Evolutionary conservation across 2,113 vertebrate species (phyloP).

Genomic region (Oceanodroma tethys): DNA sequence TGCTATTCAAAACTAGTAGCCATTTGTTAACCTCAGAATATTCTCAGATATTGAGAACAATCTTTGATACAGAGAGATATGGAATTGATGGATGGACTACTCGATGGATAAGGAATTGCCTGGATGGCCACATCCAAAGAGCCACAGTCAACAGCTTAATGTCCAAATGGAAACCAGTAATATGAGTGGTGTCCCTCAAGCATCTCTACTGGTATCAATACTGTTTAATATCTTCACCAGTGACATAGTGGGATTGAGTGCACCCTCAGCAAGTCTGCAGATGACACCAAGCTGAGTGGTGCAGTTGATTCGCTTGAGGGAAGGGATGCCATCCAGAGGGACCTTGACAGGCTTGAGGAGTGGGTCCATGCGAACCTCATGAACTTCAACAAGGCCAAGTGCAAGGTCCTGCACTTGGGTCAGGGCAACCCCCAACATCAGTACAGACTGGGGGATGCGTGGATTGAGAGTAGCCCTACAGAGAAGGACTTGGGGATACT

Average conservation of each 20-base stretch:
- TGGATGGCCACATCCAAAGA: not conserved
- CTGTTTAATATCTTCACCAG: not conserved
- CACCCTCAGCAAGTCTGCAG: not conserved
- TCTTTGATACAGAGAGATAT: not conserved
- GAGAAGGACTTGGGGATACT: not conserved
- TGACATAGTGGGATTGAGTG: not conserved
- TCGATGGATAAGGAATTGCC: not conserved
- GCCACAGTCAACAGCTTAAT: not conserved
- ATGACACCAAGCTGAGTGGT: not conserved
- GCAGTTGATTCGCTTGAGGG: fast-evolving
- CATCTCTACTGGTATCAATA: not conserved
- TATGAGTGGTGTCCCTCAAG: not conserved
- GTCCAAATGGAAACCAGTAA: not conserved
- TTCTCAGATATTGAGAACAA: not conserved
- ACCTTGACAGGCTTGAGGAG: not conserved
- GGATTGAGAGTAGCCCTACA: not conserved
- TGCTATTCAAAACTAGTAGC: not conserved
- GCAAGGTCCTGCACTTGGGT: not conserved
- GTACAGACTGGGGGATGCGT: not conserved
- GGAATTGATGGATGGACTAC: not conserved
- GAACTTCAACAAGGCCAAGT: not conserved
- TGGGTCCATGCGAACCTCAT: fast-evolving
- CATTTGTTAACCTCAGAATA: not conserved
- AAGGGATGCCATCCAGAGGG: not conserved
- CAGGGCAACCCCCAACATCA: not conserved